Evolutionary conservation across 2,888 invertebrate species (phyloP).

Genomic region (Mylabris sibirica): DNA sequence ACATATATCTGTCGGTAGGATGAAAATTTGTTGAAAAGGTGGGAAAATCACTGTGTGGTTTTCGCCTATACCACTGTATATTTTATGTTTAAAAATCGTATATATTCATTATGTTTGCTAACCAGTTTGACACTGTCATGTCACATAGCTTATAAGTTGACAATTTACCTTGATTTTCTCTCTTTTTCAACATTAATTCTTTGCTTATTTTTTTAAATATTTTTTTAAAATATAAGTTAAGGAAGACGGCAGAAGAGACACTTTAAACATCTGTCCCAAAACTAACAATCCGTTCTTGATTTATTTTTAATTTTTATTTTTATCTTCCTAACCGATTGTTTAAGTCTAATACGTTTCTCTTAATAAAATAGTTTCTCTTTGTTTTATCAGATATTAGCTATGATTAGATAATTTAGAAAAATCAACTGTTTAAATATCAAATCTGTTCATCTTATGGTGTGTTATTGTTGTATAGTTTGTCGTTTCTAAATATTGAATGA

Average conservation of each 20-base stretch:
- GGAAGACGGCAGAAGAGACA: not conserved
- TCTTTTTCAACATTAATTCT: not conserved
- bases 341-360: not conserved
- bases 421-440: not conserved
- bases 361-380: slow-evolving; percentile 9
- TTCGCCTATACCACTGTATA: slow-evolving; percentile 13
- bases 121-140: slow-evolving; percentile 47
- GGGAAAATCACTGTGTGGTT: slow-evolving; percentile 33
- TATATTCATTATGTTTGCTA: slow-evolving; percentile 41
- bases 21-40: slow-evolving; percentile 33
- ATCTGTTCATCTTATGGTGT: not conserved
- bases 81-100: not conserved
- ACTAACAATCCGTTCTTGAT: not conserved
- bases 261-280: not conserved
- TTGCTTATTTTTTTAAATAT: not conserved
- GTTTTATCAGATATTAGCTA: not conserved
- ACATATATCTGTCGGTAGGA: slow-evolving; percentile 31
- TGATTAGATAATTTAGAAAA: slow-evolving; percentile 11
- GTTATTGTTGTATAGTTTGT: not conserved
- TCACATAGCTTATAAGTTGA: slow-evolving; percentile 39
- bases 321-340: not conserved
- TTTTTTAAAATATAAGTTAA: not conserved
- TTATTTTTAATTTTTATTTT: not conserved
- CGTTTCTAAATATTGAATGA: slow-evolving; percentile 24
- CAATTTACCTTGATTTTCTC: slow-evolving; percentile 25